Conservation (phyloP, 2,888 invertebrate species). For the Venustoraphidia nigricollis region DNA sequence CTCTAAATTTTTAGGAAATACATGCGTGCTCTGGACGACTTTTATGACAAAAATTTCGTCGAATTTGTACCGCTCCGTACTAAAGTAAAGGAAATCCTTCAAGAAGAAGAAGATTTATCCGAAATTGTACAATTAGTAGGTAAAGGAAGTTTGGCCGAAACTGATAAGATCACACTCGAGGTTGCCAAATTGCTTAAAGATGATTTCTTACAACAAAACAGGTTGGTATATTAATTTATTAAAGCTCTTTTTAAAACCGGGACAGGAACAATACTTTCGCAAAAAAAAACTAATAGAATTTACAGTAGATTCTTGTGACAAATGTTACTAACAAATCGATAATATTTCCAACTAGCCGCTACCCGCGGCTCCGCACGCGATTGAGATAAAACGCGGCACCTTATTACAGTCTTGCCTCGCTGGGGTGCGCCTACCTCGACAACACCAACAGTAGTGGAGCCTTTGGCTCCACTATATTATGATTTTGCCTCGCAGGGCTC, state of each 20-base stretch:
- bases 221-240: conserved; percentile 29
- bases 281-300: not conserved
- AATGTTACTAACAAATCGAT: no score
- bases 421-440: no score
- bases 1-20: conserved; percentile 64
- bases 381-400: no score
- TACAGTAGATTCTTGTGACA: no score
- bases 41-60: conserved; percentile 95
- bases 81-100: conserved; percentile 60
- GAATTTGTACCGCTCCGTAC: conserved; percentile 96
- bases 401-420: no score
- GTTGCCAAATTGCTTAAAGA: conserved; percentile 97
- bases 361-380: no score
- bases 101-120: conserved; percentile 97
- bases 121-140: conserved; percentile 99
- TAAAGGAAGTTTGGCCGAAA: conserved; percentile 96
- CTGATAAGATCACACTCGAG: conserved; percentile 98
- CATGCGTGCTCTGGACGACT: conserved; percentile 95
- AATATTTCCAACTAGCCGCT: not conserved
- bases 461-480: no score
- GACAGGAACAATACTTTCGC: no score
- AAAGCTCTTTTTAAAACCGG: no score
- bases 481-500: no score
- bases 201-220: conserved; percentile 99
- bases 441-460: no score